Base-by-base conservation (phyloP, 2,797 vertebrate genomes). In the Eulemur coronatus region DNA sequence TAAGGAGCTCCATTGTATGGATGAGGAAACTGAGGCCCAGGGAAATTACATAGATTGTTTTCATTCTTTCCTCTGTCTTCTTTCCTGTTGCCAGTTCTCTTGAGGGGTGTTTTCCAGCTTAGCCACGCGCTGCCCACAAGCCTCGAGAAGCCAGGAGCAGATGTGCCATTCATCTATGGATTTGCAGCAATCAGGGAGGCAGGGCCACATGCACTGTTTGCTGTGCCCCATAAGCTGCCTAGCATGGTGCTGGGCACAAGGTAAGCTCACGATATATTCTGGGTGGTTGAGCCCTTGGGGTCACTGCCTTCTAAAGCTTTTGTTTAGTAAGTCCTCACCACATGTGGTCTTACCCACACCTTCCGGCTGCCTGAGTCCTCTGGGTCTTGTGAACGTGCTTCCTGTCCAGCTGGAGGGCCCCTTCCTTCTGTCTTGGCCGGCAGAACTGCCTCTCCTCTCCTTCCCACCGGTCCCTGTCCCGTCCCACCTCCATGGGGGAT, bases 161-260 rank as follows among this genome's bases (percentile, higher is more conserved):
- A 24, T 1, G 0, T 4, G 4, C 30, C 9, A 8, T 18, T 59
- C 61, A 10, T 33, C 30, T 35, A 20, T 4, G 61, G 7, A 7
- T 89, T 65, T 89, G 43, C 20, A n/a, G 69, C 35, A 20, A 6
- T 50, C 43, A 30, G 57, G 35, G 76, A 70, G 69, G 18, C 48
- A 84, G 33, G 55, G 43, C 13, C 63, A 22, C 2, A 1, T 35
- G 55, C 69, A 24, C 7, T 48, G 41, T 87, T 35, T 46, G 69
- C 75, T 65, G 11, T 35, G 43, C 76, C 82, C 26, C n/a, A 30
- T 13, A 24, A 55, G n/a, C 20, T 20, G 28, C 79, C 28, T 7
- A 41, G 79, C 18, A 28, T 38, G 41, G 12, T 35, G 10, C 41
- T 35, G 70, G 48, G 38, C 35, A 52, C 22, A 22, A 46, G 22